Evolutionary conservation across 1,140 invertebrate species (phyloP).

Genomic region (Lepidurus apus): DNA sequence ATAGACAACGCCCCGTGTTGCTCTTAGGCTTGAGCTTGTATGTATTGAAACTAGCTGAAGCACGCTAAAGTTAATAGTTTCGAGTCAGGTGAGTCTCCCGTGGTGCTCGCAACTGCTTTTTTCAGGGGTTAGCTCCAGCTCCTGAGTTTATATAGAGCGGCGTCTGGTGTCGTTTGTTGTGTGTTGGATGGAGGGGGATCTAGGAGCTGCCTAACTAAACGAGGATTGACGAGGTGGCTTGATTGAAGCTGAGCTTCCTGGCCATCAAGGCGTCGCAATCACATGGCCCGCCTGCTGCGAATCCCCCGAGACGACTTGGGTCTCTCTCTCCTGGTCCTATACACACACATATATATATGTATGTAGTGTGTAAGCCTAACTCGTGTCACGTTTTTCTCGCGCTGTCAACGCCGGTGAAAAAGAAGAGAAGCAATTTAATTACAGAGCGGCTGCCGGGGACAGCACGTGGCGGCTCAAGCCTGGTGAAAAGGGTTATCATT

Average conservation of each 20-base stretch:
- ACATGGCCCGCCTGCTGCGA: slow-evolving; percentile 16
- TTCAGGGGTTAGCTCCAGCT: neutral
- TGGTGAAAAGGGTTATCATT: slow-evolving; percentile 19
- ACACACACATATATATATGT: neutral
- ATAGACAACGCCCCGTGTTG: too few species aligned
- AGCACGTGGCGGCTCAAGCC: neutral
- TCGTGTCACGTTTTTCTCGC: neutral
- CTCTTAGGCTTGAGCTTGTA: too few species aligned
- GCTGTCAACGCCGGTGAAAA: slow-evolving; percentile 12
- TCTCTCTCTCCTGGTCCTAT: neutral
- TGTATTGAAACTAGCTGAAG: too few species aligned
- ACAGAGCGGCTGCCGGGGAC: neutral
- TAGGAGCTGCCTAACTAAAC: slow-evolving; percentile 21
- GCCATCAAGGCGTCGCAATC: slow-evolving; percentile 20
- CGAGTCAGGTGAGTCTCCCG: neutral
- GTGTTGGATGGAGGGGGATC: neutral
- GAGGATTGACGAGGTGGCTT: slow-evolving; percentile 14
- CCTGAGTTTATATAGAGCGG: neutral
- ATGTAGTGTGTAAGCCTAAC: slow-evolving; percentile 11
- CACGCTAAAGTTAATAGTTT: neutral
- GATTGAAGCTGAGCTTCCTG: slow-evolving; percentile 21
- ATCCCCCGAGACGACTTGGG: neutral
- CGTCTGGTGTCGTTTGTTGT: neutral
- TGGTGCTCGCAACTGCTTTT: neutral
- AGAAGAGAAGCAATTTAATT: neutral